A percentile compares a stretch with the other conserved stretches of the same genome.
Conservation (phyloP, 2,113 vertebrate genomes). For the Cyanoderma ruficeps region DNA sequence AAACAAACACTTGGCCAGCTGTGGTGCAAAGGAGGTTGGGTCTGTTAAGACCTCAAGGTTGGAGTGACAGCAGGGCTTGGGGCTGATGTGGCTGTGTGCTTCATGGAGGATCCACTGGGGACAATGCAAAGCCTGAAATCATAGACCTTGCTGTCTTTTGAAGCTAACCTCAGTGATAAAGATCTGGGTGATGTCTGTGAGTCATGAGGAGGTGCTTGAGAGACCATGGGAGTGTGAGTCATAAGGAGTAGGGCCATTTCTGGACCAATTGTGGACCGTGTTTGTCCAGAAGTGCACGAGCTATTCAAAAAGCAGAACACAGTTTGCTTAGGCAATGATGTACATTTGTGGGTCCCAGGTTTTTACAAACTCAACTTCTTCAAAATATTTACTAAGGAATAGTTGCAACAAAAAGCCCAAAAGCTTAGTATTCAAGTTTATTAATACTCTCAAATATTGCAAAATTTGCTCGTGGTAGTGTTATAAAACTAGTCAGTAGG, state of each 20-base stretch:
- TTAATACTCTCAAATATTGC: background rate
- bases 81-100: background rate
- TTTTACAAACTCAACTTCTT: background rate
- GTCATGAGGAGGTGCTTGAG: constrained; percentile 25
- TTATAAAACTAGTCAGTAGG: background rate
- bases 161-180: background rate
- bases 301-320: background rate
- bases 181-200: background rate
- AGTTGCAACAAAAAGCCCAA: background rate
- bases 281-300: background rate
- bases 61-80: background rate
- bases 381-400: background rate
- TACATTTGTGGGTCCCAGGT: background rate
- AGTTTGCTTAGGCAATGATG: background rate
- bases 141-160: background rate
- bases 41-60: background rate
- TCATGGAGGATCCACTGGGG: background rate
- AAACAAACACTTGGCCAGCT: background rate
- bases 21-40: background rate
- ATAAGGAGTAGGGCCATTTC: background rate
- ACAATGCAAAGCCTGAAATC: background rate
- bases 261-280: background rate
- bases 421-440: background rate
- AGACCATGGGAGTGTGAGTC: constrained; percentile 17
- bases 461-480: background rate